Conservation (phyloP, 1,140 invertebrate genomes). For the Apocrypta bakeri region DNA sequence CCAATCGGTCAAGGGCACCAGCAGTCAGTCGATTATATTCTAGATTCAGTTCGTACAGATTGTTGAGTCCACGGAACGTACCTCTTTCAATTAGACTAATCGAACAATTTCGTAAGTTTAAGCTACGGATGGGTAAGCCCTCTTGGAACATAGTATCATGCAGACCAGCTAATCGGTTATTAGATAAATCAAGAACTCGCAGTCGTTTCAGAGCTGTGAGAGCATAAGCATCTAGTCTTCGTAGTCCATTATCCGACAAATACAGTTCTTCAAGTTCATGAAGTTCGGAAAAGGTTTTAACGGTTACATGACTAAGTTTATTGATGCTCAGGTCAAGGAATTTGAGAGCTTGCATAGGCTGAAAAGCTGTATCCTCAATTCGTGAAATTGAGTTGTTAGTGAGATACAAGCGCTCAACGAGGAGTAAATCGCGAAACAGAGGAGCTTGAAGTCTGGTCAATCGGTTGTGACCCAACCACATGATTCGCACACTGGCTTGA, state of each 20-base stretch:
- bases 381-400: conserved; percentile 87
- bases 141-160: conserved; percentile 79
- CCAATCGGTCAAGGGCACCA: conserved; percentile 80
- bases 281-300: conserved; percentile 81
- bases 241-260: conserved; percentile 77
- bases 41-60: conserved; percentile 82
- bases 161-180: conserved; percentile 76
- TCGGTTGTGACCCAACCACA: conserved; percentile 91
- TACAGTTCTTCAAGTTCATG: conserved; percentile 81
- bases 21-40: conserved; percentile 84
- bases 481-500: conserved; percentile 87
- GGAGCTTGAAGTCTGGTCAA: conserved; percentile 81
- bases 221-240: conserved; percentile 76
- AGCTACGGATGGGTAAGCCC: conserved; percentile 75
- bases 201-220: conserved; percentile 78
- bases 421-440: conserved; percentile 83
- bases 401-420: conserved; percentile 86
- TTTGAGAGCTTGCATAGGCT: conserved; percentile 82
- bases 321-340: conserved; percentile 88
- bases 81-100: conserved; percentile 79
- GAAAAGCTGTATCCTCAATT: conserved; percentile 88
- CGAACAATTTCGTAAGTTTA: conserved; percentile 79
- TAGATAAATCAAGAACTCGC: conserved; percentile 78
- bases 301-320: conserved; percentile 78
- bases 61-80: conserved; percentile 80